Base-by-base conservation (phyloP, 35 echinoderm and acorn worm genomes). In the Chiridota heheva region DNA sequence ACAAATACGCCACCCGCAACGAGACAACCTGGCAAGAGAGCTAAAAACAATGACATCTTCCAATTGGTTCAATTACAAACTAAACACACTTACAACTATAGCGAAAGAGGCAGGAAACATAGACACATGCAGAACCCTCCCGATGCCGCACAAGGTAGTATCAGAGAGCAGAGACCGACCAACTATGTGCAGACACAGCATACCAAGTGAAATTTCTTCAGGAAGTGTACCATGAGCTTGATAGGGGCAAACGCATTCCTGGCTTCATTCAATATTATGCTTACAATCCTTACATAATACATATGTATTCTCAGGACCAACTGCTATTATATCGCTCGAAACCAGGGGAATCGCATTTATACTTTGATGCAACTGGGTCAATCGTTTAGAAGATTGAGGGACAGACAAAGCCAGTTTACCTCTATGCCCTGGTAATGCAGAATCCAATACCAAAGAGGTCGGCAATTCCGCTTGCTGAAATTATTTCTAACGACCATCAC, bases 401-500 rank as follows among this genome's bases (percentile, higher is more conserved):
- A 5, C 39, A 25, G 39, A 70, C 13, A 17, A 70, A 70, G 27
- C 67, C 67, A 3, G 67, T 70, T 8, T 70, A n/a, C 27, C 44
- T 42, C 26, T 70, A 70, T 39, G 67, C 67, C 2, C 27, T 70
- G 6, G 67, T 39, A 3, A 6, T 70, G 67, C 18, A 36, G 44
- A 36, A 20, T 17, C 67, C 67, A 18, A n/a, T 70, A 42, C 12
- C 0, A 20, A 41, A 41, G 18, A 38, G 36, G 36, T 10, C 31
- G 28, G 67, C 67, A 7, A 25, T 70, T 2, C 67, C 67, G 45
- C 37, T 71, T 27, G 67, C 67, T 22, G 67, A 71, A 18, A 71
- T 71, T 37, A 15, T 71, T 43, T 40, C 67, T 7, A 70, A 71
- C 16, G 67, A 71, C 38, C 67, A 71, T 27, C 67, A 71, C 5